These are phyloP conservation scores for Oreochromis spilurus DNA, from an alignment of 2,113 vertebrate genomes.

Conservation along the genomic window DNA sequence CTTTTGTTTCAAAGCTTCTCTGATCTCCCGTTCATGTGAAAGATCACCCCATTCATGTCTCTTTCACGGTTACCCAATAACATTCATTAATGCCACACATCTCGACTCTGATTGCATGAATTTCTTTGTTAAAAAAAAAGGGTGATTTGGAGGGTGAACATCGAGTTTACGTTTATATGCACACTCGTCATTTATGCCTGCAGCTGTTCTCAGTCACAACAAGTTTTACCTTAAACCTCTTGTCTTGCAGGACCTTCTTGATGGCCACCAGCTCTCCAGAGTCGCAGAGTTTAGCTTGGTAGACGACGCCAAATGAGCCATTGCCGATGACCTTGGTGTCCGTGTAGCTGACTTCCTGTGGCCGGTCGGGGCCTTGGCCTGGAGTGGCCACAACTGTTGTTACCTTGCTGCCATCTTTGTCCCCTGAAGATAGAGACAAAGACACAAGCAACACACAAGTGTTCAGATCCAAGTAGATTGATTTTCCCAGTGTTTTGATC, in stretches of 20 bases:
- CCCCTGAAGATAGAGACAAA: constrained; percentile 72
- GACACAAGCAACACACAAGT: neutral
- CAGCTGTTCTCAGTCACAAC: neutral
- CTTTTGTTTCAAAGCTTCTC: neutral
- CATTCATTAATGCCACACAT: neutral
- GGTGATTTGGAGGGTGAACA: neutral
- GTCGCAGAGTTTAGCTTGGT: constrained; percentile 98
- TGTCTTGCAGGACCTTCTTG: constrained; percentile 99
- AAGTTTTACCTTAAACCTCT: constrained; percentile 94
- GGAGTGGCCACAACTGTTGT: constrained; percentile 98
- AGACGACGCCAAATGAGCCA: constrained; percentile 96
- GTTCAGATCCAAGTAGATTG: neutral
- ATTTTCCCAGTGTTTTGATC: neutral
- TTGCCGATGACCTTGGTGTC: constrained; percentile 99
- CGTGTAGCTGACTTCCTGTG: constrained; percentile 98
- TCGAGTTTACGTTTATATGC: neutral
- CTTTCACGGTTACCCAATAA: constrained; percentile 1
- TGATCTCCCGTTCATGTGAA: constrained; percentile 42
- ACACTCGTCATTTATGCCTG: neutral
- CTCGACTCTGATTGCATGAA: neutral
- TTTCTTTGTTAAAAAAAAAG: neutral
- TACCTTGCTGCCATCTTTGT: constrained; percentile 98
- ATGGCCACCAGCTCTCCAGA: constrained; percentile 98
- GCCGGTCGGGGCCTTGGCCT: constrained; percentile 94
- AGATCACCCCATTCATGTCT: constrained; percentile 18